These are phyloP conservation scores for Mungos mungo DNA, from an alignment of 2,113 vertebrate species.

Conservation along the genomic window DNA sequence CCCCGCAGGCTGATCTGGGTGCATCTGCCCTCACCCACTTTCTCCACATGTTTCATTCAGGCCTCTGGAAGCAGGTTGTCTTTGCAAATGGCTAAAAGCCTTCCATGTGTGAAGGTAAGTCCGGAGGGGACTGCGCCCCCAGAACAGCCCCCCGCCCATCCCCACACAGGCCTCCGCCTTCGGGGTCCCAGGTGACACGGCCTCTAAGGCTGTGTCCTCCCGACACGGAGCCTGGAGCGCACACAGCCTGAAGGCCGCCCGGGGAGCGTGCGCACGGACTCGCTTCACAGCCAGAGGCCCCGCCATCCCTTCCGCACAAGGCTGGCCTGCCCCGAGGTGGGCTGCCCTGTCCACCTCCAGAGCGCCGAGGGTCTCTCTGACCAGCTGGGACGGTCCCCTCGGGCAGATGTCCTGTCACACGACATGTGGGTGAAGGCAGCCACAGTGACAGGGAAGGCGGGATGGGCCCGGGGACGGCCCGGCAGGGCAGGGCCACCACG, in stretches of 20 bases:
- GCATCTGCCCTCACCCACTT: not conserved
- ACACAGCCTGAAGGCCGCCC: not conserved
- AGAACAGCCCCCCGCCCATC: not conserved
- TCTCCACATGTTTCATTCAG: not conserved
- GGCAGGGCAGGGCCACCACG: not conserved
- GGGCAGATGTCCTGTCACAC: not conserved
- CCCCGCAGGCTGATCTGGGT: not conserved
- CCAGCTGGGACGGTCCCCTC: not conserved
- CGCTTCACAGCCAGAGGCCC: not conserved
- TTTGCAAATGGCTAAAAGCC: not conserved
- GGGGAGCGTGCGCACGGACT: fast-evolving
- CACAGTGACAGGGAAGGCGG: not conserved
- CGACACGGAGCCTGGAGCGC: not conserved
- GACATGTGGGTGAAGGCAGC: not conserved
- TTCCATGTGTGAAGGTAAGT: not conserved
- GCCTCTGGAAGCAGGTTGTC: not conserved
- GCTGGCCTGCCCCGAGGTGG: too few relatives aligned
- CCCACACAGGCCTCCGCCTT: not conserved
- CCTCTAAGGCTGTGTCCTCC: fast-evolving
- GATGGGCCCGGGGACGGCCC: not conserved
- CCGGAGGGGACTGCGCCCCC: not conserved
- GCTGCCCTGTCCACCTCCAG: not conserved
- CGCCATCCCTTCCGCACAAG: fast-evolving
- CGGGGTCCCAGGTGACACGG: not conserved
- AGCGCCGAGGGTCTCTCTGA: not conserved